These are phyloP conservation scores for Choreutis nemorana DNA, from an alignment of 2,888 invertebrate genomes.

Conservation along the genomic window DNA sequence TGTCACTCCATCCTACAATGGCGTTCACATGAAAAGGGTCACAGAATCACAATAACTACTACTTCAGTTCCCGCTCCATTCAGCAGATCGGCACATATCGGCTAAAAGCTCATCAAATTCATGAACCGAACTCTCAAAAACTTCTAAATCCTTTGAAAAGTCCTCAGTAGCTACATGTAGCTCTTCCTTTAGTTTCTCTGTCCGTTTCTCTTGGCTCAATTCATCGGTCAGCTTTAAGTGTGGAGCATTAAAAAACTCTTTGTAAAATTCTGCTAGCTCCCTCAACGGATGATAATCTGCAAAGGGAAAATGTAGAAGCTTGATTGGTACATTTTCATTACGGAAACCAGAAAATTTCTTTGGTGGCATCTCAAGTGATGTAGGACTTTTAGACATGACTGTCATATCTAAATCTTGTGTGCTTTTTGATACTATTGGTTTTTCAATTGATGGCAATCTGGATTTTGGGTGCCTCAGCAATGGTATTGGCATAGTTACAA, in stretches of 20 bases:
- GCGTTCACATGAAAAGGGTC: too few relatives aligned
- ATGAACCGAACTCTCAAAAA: slow-evolving; percentile 76
- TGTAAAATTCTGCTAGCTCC: slow-evolving; percentile 81
- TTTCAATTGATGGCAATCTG: slow-evolving; percentile 44
- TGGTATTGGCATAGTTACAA: slow-evolving; percentile 40
- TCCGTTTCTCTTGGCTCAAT: slow-evolving; percentile 17
- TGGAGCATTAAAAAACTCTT: slow-evolving; percentile 79
- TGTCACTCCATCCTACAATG: too few relatives aligned
- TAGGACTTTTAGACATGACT: slow-evolving; percentile 39
- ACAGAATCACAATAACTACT: slow-evolving; percentile 3
- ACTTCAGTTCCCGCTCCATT: slow-evolving; percentile 60
- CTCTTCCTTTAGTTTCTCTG: slow-evolving; percentile 25
- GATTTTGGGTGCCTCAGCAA: slow-evolving; percentile 17
- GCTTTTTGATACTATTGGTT: slow-evolving; percentile 29
- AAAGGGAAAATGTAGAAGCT: slow-evolving; percentile 78
- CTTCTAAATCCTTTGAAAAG: slow-evolving; percentile 74
- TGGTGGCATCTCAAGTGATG: slow-evolving; percentile 45
- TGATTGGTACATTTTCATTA: slow-evolving; percentile 68
- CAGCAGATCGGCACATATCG: slow-evolving; percentile 72
- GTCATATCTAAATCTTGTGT: slow-evolving; percentile 40
- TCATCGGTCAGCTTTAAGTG: slow-evolving; percentile 38
- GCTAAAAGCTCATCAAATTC: slow-evolving; percentile 81
- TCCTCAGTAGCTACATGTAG: slow-evolving; percentile 51
- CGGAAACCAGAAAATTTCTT: slow-evolving; percentile 50
- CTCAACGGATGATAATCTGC: slow-evolving; percentile 75